A percentile compares a stretch with the other conserved stretches of the same genome.
Conservation (phyloP, 2,888 invertebrate genomes). For the Exephanes ischioxanthus region DNA sequence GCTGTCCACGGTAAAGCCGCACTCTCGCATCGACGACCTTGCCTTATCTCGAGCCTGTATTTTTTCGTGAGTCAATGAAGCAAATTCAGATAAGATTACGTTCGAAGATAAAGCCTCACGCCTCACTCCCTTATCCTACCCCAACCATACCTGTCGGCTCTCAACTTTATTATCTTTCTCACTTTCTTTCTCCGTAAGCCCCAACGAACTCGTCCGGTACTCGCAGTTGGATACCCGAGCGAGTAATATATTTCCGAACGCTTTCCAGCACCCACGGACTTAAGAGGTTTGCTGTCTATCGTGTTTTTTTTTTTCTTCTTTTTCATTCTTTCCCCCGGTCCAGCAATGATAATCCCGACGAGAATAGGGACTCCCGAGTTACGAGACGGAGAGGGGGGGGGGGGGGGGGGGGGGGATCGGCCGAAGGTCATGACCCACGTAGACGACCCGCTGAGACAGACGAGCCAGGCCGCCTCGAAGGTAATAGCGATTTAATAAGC, state of each 20-base stretch:
- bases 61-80: conserved; percentile 35
- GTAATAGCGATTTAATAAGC: conserved; percentile 73
- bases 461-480: conserved; percentile 49
- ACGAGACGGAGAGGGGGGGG: neutral
- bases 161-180: conserved; percentile 3
- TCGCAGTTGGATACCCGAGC: neutral
- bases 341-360: conserved; percentile 8
- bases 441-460: conserved; percentile 65
- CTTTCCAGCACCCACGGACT: neutral
- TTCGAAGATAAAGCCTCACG: conserved; percentile 28
- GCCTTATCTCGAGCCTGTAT: conserved; percentile 44
- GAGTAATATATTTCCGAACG: neutral
- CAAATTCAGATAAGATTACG: conserved; percentile 37
- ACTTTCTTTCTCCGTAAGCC: conserved; percentile 10
- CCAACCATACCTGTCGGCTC: neutral
- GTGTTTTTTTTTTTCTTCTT: neutral
- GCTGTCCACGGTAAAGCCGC: conserved; percentile 15
- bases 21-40: conserved; percentile 44
- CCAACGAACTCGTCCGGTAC: neutral
- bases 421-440: conserved; percentile 59
- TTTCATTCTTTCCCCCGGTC: neutral
- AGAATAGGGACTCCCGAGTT: conserved; percentile 8
- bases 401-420: conserved; percentile 3
- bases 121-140: neutral
- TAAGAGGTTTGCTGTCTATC: conserved; percentile 4